Evolutionary conservation across 23 tunicate species (phyloP), one percentile per base, ranked within the genome.

Genomic region (Trididemnum miniatum): DNA sequence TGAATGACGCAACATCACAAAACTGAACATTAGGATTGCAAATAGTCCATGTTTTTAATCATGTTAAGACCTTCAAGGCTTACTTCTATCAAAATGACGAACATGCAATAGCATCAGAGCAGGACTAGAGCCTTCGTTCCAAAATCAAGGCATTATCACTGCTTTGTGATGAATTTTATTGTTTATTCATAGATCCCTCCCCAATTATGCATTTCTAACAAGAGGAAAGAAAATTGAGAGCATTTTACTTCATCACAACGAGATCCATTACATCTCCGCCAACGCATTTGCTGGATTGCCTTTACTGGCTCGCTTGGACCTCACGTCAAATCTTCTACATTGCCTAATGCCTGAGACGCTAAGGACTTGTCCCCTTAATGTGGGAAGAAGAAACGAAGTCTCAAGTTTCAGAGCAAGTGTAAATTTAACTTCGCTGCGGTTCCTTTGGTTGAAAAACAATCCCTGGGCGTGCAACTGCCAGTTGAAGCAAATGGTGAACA

Each of bases 271-370:
- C 52, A 81, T 91, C 26, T 63, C 84, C 0, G 22, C 50, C 1
- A 38, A 57, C 27, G 85, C 97, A 22, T 91, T 91, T 44, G 97
- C 97, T 0, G 97, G 97, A 12, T 59, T 85, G 34, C 90, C 97
- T 22, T 33, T 32, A 24, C 74, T 91, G 20, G 34, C 62, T 35
- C 44, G 27, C 23, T 59, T 91, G 0, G 90, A 91, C 83, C 80
- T 91, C 35, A 76, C 87, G 24, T 9, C 37, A 36, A 91, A 91
- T 71, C 35, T 15, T 30, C 82, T 91, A 32, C 40, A 74, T 29
- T 91, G 97, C 80, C 44, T 91, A 2, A 38, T 15, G 27, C 84
- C 90, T 3, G 75, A 57, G 15, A 38, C 80, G 32, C 40, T 69
- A 62, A 35, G 82, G 37, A 77, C 86, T 9, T 86, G 97, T 81